A percentile compares a stretch with the other conserved stretches of the same genome.
phyloP scores from a whole-genome alignment of 2,888 invertebrate species.

The Diplazon laetatorius region DNA sequence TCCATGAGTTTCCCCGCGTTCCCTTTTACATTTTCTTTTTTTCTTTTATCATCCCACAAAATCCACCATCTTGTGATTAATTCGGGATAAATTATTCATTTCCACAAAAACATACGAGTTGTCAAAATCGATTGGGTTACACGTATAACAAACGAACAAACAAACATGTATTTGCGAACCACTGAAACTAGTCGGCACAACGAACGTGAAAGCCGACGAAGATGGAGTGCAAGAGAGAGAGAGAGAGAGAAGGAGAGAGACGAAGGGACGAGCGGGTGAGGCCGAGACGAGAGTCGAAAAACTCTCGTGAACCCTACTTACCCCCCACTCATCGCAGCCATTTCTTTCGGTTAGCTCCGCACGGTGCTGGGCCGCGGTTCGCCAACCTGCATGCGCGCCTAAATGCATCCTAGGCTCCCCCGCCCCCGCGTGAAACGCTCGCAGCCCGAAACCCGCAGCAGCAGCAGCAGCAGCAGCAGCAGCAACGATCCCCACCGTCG shows the following conservation, averaged over 20 bases:
- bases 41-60: neutral
- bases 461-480: too few relatives aligned
- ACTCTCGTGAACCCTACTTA: conserved; percentile 82
- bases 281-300: conserved; percentile 81
- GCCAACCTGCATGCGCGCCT: conserved; percentile 75
- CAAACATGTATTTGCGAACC: conserved; percentile 80
- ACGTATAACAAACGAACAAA: too few relatives aligned
- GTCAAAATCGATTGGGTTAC: conserved; percentile 23
- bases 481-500: conserved; percentile 57
- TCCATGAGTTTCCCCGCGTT: too few relatives aligned
- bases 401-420: conserved; percentile 80
- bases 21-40: too few relatives aligned
- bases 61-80: too few relatives aligned
- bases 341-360: conserved; percentile 74
- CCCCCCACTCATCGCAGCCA: conserved; percentile 76
- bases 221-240: conserved; percentile 29
- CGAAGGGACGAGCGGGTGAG: conserved; percentile 18
- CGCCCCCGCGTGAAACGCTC: conserved; percentile 62
- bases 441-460: too few relatives aligned
- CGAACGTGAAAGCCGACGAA: conserved; percentile 29
- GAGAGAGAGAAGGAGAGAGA: conserved; percentile 13
- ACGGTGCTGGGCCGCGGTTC: conserved; percentile 27
- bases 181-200: conserved; percentile 80
- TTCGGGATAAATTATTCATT: too few relatives aligned
- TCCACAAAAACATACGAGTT: too few relatives aligned